A percentile compares a stretch with the other conserved stretches of the same genome.
phyloP scores from a whole-genome alignment of 2,113 vertebrate species.

The Caretta caretta region DNA sequence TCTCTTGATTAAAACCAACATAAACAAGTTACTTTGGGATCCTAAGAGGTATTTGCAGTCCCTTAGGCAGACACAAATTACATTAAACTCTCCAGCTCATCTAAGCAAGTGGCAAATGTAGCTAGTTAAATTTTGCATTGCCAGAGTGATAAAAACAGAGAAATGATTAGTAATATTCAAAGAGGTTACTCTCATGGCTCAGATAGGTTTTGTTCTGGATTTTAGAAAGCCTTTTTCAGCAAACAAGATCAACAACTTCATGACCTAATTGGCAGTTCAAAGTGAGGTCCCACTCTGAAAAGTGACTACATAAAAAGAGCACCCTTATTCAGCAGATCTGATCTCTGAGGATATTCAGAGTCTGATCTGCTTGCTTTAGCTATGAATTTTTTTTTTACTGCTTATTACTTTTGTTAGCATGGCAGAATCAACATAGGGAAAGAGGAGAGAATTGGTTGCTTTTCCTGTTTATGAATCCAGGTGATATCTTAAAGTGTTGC shows the following conservation, averaged over 20 bases:
- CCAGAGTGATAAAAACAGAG: background rate
- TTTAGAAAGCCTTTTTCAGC: background rate
- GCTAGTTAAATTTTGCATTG: background rate
- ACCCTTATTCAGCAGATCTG: background rate
- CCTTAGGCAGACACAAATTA: background rate
- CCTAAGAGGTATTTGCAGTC: background rate
- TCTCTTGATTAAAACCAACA: background rate
- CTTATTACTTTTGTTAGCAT: background rate
- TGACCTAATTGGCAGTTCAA: background rate
- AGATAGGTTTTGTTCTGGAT: background rate
- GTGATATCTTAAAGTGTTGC: background rate
- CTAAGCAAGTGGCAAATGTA: background rate
- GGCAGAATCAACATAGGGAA: background rate
- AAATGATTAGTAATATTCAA: background rate
- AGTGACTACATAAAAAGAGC: background rate
- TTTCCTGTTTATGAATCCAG: background rate
- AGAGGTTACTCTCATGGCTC: background rate
- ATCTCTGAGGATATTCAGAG: background rate
- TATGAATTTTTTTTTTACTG: fast-evolving
- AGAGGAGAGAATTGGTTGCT: background rate
- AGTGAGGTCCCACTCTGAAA: background rate
- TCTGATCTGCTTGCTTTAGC: background rate
- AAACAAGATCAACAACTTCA: background rate
- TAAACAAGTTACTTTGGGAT: background rate
- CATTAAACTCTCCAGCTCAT: background rate